A percentile compares a stretch with the other conserved stretches of the same genome.
Evolutionary conservation across 2,797 vertebrate genomes (phyloP).

Genomic region (Podarcis siculus): DNA sequence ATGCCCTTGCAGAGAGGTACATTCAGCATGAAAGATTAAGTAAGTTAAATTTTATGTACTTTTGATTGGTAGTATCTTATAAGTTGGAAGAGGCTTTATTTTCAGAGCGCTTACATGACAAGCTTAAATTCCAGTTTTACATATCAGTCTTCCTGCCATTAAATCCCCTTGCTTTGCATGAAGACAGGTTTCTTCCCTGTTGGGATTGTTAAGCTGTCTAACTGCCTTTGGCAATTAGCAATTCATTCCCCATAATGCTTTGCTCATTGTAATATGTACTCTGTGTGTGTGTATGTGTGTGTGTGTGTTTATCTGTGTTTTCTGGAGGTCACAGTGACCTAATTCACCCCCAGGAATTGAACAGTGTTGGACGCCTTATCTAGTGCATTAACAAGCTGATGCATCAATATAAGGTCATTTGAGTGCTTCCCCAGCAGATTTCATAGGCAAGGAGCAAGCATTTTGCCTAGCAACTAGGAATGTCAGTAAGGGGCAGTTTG

Average conservation of each 20-base stretch:
- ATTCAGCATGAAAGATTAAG: background rate
- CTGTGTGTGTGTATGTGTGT: conserved; percentile 28
- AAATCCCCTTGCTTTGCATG: conserved; percentile 53
- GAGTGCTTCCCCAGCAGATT: conserved; percentile 61
- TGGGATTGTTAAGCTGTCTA: conserved; percentile 64
- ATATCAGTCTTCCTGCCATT: conserved; percentile 34
- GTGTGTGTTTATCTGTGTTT: background rate
- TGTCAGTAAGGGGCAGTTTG: conserved; percentile 25
- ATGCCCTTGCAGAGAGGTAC: background rate
- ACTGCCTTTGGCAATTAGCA: conserved; percentile 69
- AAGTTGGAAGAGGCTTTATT: conserved; percentile 44
- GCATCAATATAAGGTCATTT: conserved; percentile 64
- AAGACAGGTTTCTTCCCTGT: conserved; percentile 64
- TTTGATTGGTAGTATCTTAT: conserved; percentile 22
- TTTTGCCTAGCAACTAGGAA: conserved; percentile 56
- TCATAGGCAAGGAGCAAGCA: conserved; percentile 60
- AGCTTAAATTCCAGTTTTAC: conserved; percentile 29
- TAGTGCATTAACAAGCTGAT: conserved; percentile 69
- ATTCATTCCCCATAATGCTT: conserved; percentile 67
- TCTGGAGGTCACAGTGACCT: conserved; percentile 72
- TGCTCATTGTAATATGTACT: conserved; percentile 20
- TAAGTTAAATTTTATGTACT: conserved; percentile 48
- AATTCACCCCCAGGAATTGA: conserved; percentile 74
- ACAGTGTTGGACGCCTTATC: conserved; percentile 55
- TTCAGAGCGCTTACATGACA: conserved; percentile 14